These are phyloP conservation scores for Amazonetta brasiliensis DNA, from an alignment of 2,797 vertebrate species.

Conservation along the genomic window DNA sequence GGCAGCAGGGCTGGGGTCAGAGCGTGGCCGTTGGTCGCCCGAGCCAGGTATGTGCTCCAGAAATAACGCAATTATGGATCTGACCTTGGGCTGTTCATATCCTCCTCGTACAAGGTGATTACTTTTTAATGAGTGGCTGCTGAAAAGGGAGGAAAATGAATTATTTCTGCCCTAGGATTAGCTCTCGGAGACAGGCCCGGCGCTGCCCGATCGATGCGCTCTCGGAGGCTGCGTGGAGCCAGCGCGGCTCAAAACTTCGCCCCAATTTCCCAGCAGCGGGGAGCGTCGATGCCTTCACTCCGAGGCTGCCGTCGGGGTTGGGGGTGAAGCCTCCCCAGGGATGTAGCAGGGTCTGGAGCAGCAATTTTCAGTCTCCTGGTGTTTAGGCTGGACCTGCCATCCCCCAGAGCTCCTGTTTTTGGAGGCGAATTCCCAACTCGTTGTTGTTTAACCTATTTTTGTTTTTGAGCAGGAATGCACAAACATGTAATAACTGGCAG, in stretches of 20 bases:
- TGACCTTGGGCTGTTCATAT: not conserved
- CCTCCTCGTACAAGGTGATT: constrained; percentile 7
- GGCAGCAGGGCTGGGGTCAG: not conserved
- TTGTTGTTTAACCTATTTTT: not conserved
- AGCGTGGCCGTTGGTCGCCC: fast-evolving
- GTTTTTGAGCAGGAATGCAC: not conserved
- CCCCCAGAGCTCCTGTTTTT: not conserved
- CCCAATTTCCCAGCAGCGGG: not conserved
- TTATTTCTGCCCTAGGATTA: constrained; percentile 26
- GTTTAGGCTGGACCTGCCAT: not conserved
- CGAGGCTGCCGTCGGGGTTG: fast-evolving
- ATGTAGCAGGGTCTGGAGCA: not conserved
- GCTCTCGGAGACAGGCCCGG: not conserved
- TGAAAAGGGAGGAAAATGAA: constrained; percentile 44
- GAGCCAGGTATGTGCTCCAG: not conserved
- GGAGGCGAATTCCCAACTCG: no score
- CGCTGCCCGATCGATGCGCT: not conserved
- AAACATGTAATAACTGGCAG: not conserved
- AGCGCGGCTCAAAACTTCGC: not conserved
- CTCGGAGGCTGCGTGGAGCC: not conserved
- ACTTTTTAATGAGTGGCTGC: constrained; percentile 44
- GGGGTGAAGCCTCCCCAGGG: not conserved
- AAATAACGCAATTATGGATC: not conserved
- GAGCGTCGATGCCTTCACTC: not conserved
- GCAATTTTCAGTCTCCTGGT: not conserved